A percentile compares a stretch with the other conserved stretches of the same genome.
These are phyloP conservation scores for Machaerirhynchus nigripectus DNA, from an alignment of 2,113 vertebrate species.

Conservation along the genomic window DNA sequence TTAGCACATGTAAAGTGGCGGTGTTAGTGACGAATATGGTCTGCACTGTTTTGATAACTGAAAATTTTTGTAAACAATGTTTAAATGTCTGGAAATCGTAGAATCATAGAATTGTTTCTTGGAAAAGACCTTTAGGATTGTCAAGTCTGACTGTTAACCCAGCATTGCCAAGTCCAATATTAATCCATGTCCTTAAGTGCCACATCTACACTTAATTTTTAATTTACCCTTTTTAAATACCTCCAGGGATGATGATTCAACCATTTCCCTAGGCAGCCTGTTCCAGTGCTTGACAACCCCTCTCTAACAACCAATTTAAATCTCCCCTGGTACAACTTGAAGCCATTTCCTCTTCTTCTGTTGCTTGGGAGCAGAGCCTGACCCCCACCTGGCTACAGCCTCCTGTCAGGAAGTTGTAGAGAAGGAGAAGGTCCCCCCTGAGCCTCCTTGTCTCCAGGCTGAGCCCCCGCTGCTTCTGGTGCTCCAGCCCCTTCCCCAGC, in stretches of 20 bases:
- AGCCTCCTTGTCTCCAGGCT: not conserved
- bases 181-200: not conserved
- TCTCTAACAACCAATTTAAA: not conserved
- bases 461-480: not conserved
- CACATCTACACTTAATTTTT: not conserved
- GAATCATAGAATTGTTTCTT: not conserved
- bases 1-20: not conserved
- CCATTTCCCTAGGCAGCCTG: not conserved
- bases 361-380: not conserved
- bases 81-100: not conserved
- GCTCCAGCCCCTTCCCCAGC: not conserved
- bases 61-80: not conserved
- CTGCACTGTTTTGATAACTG: not conserved
- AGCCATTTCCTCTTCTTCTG: not conserved
- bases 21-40: not conserved
- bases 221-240: not conserved
- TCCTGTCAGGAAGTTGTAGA: not conserved
- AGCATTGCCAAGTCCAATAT: not conserved
- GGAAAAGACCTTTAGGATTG: not conserved
- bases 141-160: not conserved
- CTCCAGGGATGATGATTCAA: not conserved
- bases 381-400: not conserved
- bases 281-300: not conserved
- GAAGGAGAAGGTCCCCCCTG: not conserved
- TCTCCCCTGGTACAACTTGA: not conserved